Evolutionary conservation across 1,140 invertebrate genomes (phyloP).

Genomic region (Plodia interpunctella): DNA sequence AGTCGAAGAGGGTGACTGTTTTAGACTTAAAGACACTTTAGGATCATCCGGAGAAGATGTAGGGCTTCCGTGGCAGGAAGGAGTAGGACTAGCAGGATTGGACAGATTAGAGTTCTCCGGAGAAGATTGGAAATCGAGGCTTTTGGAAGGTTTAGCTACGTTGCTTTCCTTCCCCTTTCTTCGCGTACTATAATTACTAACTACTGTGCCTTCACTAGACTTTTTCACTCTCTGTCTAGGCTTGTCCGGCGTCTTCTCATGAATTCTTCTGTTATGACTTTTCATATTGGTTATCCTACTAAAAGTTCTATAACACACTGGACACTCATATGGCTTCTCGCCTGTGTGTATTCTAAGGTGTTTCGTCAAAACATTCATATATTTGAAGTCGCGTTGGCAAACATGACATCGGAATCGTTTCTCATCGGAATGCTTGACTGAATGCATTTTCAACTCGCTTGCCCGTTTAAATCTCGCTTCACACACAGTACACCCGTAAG

Average conservation of each 20-base stretch:
- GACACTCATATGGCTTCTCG: conserved; percentile 14
- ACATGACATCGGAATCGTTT: conserved; percentile 80
- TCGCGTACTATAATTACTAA: no score
- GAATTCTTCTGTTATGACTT: not conserved
- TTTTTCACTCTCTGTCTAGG: no score
- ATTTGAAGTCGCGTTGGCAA: not conserved
- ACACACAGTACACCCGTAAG: conserved; percentile 7
- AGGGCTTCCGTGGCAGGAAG: no score
- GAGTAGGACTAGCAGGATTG: no score
- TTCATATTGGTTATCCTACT: not conserved
- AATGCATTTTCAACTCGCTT: conserved; percentile 8
- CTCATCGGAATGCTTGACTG: not conserved
- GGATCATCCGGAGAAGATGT: no score
- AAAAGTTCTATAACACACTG: not conserved
- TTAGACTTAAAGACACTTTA: no score
- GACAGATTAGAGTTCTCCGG: no score
- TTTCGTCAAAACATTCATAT: conserved; percentile 2
- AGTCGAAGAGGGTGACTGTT: no score
- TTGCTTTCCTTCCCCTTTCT: no score
- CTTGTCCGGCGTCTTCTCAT: not conserved
- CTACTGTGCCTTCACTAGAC: no score
- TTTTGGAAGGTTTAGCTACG: no score
- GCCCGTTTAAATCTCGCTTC: not conserved
- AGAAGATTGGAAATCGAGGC: no score
- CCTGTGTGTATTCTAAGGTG: conserved; percentile 19